Conservation (phyloP, 2,113 vertebrate species). For the Lontra canadensis region DNA sequence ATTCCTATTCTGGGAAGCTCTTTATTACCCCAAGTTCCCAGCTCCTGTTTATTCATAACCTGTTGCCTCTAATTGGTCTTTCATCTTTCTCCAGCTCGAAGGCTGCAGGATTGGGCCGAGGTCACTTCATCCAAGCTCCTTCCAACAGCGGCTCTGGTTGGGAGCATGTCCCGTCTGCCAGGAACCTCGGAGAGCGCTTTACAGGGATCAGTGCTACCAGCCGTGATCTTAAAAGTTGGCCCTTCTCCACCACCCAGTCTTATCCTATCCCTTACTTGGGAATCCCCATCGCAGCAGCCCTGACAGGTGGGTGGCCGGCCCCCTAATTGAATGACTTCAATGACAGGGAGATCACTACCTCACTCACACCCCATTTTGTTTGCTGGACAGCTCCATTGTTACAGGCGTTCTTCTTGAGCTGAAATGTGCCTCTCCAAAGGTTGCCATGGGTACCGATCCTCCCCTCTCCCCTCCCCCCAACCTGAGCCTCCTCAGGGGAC, state of each 20-base stretch:
- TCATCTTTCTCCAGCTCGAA: neutral
- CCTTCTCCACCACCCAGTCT: neutral
- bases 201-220: accelerated
- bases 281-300: neutral
- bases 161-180: neutral
- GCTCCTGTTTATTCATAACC: conserved; percentile 68
- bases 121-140: neutral
- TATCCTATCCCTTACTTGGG: neutral
- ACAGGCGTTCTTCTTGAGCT: neutral
- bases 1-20: conserved; percentile 76
- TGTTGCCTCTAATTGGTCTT: conserved; percentile 55
- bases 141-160: neutral
- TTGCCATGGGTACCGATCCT: conserved; percentile 63
- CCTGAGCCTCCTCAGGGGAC: neutral
- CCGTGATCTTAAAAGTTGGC: accelerated
- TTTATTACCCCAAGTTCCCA: conserved; percentile 48
- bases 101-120: neutral
- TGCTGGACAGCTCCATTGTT: conserved; percentile 19
- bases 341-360: conserved; percentile 26
- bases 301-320: neutral
- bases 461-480: neutral
- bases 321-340: neutral
- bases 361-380: neutral
- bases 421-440: neutral
- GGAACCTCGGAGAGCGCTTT: neutral